A percentile compares a stretch with the other conserved stretches of the same genome.
phyloP scores from a whole-genome alignment of 2,888 invertebrate species.

The Gymnosoma rotundatum region DNA sequence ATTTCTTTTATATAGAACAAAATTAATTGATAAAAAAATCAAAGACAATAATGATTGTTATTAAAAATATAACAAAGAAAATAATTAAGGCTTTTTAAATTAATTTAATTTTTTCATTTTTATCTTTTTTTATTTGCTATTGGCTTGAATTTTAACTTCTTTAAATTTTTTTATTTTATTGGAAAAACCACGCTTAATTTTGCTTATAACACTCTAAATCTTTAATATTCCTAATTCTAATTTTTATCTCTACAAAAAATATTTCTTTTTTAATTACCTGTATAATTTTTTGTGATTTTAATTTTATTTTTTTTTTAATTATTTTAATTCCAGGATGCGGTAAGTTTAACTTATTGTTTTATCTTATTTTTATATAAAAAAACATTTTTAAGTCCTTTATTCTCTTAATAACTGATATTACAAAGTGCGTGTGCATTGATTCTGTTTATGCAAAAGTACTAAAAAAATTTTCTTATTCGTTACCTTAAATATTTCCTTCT shows the following conservation, averaged over 20 bases:
- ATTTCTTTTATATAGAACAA: constrained; percentile 11
- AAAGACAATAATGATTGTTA: no score
- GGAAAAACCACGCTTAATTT: not conserved
- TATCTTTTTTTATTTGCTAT: constrained; percentile 34
- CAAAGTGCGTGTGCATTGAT: not conserved
- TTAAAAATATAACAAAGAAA: constrained; percentile 21
- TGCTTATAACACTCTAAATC: not conserved
- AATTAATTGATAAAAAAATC: not conserved
- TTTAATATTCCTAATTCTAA: constrained; percentile 14
- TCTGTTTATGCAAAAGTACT: not conserved
- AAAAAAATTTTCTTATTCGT: no score
- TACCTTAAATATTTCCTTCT: no score
- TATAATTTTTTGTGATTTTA: constrained; percentile 74
- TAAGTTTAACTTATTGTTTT: constrained; percentile 76
- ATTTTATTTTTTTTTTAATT: constrained; percentile 76
- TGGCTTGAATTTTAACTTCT: constrained; percentile 44
- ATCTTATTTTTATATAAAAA: constrained; percentile 13
- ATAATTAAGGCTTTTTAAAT: constrained; percentile 30
- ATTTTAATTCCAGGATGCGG: constrained; percentile 83
- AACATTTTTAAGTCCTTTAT: not conserved
- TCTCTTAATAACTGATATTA: not conserved
- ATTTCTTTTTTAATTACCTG: constrained; percentile 56
- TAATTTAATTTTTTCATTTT: constrained; percentile 47
- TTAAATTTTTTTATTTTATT: not conserved
- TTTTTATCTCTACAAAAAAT: constrained; percentile 14